Evolutionary conservation across 2,888 invertebrate species (phyloP), one percentile per base, ranked within the genome.

Genomic region (Diarsia brunnea): DNA sequence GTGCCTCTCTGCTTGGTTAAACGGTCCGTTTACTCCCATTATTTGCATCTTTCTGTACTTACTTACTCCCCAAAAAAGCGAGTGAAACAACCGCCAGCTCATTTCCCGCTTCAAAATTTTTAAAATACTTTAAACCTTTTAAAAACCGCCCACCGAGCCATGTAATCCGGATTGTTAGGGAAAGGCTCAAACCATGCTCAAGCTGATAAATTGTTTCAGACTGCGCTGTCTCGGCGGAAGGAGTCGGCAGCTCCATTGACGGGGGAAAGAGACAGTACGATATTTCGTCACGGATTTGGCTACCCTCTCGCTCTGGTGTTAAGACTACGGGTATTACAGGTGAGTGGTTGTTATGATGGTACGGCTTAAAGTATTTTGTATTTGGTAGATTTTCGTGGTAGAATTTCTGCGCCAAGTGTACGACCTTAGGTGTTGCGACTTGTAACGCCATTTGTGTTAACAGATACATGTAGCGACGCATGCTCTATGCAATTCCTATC

Each of bases 271-370:
- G 94, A 95, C 21, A 91, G 90, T 70, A 89, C 89, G 5, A 89
- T 95, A 87, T 92, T 95, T 86, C 93, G 91, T 87, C 92, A 92
- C 82, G 95, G 97, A 86, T 92, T 97, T 73, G 91, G 94, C n/a
- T 97, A 97, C 88, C 97, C 97, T 14, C 95, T 97, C 84, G 97
- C 97, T 47, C 91, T 97, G 75, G 97, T 97, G 21, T 91, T 97
- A 53, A 92, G 97, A 77, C 94, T 97, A 31, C 92, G 97, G 72
- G 97, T 97, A 16, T 89, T 97, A 75, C 97, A 97, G 96, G 97
- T 97, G 85, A 88, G 81, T 79, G 12, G 49, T 43, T 24, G 4
- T 55, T 51, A 24, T 21, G 21, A 16, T 58, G 51, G 64, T 47
- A 64, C 7, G 49, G 55, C 0, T 75, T 74, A 12, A 11, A 64